Conservation (phyloP, 2,888 invertebrate genomes). For the Andrena fulva region DNA sequence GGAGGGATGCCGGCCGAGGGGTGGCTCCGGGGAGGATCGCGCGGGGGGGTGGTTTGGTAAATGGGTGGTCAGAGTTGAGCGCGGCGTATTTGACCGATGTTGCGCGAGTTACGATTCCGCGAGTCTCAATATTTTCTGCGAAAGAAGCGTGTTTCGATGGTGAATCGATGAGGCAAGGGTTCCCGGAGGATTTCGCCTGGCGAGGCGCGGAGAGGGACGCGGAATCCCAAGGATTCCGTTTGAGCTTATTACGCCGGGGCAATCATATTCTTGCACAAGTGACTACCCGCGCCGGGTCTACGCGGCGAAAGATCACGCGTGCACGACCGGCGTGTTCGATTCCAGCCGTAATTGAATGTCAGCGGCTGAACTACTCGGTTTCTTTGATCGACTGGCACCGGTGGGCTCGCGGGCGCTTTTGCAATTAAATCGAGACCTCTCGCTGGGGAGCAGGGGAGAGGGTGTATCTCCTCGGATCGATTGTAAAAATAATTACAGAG, state of each 20-base stretch:
- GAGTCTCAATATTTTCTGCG: too few species aligned
- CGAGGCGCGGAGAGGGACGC: background rate
- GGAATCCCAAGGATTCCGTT: conserved; percentile 45
- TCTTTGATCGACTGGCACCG: conserved; percentile 8
- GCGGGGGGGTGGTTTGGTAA: too few species aligned
- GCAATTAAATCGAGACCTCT: conserved; percentile 24
- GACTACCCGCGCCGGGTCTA: background rate
- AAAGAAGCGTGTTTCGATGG: background rate
- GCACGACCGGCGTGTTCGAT: conserved; percentile 19
- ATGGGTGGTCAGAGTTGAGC: too few species aligned
- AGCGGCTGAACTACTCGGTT: conserved; percentile 21
- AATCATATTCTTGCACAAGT: conserved; percentile 55
- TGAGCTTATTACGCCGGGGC: conserved; percentile 46
- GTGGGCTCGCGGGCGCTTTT: background rate
- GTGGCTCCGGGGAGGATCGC: too few species aligned
- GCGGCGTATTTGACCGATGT: too few species aligned
- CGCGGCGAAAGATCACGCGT: conserved; percentile 36
- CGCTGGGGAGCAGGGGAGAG: background rate
- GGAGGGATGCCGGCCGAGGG: background rate
- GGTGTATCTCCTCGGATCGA: conserved; percentile 36
- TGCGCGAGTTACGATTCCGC: too few species aligned
- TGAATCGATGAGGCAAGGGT: conserved; percentile 17
- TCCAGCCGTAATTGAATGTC: conserved; percentile 50
- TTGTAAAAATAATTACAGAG: conserved; percentile 42
- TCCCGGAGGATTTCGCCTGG: background rate